A percentile compares a stretch with the other conserved stretches of the same genome.
These are phyloP conservation scores for Dynastes tityus DNA, from an alignment of 2,888 invertebrate species.

Conservation along the genomic window DNA sequence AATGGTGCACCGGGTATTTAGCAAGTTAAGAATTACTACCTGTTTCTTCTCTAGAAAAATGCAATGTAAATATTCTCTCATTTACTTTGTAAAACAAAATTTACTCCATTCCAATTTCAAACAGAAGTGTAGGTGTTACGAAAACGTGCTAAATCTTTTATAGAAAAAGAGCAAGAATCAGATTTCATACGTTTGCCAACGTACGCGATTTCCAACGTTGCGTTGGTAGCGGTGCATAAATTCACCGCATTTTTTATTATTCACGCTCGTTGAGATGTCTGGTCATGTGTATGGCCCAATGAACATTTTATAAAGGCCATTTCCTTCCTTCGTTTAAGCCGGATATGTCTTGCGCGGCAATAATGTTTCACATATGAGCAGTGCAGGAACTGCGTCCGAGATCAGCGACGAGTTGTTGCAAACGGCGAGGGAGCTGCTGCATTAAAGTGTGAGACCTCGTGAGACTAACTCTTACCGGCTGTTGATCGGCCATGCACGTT, in stretches of 20 bases:
- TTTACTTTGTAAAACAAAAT: no score
- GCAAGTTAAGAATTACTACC: no score
- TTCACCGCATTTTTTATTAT: conserved; percentile 35
- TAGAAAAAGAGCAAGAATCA: not conserved
- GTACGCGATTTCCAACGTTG: conserved; percentile 23
- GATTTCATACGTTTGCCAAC: conserved; percentile 17
- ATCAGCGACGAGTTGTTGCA: conserved; percentile 37
- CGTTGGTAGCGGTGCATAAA: conserved; percentile 15
- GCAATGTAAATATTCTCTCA: no score
- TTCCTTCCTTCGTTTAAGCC: conserved; percentile 59
- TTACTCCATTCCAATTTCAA: no score
- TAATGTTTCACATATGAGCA: conserved; percentile 61
- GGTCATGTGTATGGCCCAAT: conserved; percentile 37
- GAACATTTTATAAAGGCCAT: conserved; percentile 53
- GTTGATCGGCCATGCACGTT: conserved; percentile 44
- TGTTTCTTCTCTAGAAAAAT: no score
- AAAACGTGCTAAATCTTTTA: no score
- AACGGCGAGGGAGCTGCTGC: conserved; percentile 20
- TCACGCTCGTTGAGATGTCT: conserved; percentile 40
- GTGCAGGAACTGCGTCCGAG: conserved; percentile 56
- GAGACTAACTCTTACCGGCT: conserved; percentile 10
- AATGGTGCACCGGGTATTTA: no score
- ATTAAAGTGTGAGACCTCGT: conserved; percentile 31
- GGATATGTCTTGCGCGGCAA: conserved; percentile 59
- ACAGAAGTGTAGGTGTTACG: no score